Conservation (phyloP, 2,113 vertebrate species). For the Xiphophorus maculatus region DNA sequence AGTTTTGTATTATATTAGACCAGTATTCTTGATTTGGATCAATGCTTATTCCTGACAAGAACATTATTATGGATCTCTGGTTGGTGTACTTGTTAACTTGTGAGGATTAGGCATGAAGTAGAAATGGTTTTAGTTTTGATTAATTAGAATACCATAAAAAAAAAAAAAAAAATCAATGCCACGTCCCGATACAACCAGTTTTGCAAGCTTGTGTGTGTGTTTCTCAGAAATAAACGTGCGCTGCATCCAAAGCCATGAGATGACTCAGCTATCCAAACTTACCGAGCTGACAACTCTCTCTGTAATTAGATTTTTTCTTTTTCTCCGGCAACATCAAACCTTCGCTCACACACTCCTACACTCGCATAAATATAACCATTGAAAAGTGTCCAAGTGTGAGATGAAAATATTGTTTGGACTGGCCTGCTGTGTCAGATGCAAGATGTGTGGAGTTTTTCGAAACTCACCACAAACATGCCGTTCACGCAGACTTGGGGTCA, state of each 20-base stretch:
- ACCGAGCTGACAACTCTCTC: neutral
- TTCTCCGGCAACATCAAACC: neutral
- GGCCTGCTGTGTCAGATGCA: slow-evolving; percentile 6
- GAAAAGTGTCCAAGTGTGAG: slow-evolving; percentile 22
- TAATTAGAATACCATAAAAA: neutral
- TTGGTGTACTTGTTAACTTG: neutral
- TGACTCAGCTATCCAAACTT: neutral
- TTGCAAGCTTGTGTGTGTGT: neutral
- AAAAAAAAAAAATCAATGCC: neutral
- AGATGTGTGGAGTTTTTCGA: neutral
- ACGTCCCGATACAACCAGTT: neutral
- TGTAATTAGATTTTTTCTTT: neutral
- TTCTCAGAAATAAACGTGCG: neutral
- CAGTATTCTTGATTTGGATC: neutral
- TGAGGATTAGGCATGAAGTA: neutral
- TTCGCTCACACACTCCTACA: neutral
- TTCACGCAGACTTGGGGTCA: neutral
- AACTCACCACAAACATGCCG: neutral
- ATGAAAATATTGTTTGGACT: slow-evolving; percentile 30
- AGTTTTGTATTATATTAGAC: neutral
- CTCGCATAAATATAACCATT: neutral
- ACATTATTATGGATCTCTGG: neutral
- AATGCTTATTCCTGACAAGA: neutral
- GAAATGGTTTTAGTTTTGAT: neutral
- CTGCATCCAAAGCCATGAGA: neutral